phyloP scores from a whole-genome alignment of 2,797 vertebrate species.

The Lutra lutra region DNA sequence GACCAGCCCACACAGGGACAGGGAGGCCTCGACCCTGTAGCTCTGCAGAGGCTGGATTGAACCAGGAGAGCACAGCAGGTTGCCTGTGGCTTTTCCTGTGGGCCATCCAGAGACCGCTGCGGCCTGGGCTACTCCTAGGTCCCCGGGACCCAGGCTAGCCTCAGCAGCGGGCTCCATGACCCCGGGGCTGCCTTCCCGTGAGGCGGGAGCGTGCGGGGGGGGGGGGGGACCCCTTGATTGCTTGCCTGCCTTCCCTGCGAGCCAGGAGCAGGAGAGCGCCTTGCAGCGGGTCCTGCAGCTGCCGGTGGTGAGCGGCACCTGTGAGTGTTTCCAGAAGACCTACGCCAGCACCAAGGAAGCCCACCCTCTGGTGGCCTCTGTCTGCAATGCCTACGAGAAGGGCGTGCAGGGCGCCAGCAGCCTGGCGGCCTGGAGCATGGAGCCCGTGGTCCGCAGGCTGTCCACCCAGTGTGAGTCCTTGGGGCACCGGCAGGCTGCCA shows the following conservation, averaged over 20 bases:
- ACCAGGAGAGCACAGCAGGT: background rate
- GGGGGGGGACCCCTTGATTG: rapidly evolving
- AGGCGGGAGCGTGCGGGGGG: rapidly evolving
- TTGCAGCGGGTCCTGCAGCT: conserved; percentile 87
- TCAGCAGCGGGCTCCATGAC: rapidly evolving
- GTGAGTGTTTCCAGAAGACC: conserved; percentile 85
- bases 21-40: background rate
- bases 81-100: background rate
- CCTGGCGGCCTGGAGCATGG: conserved; percentile 86
- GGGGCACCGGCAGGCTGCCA: rapidly evolving
- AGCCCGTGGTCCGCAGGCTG: conserved; percentile 87
- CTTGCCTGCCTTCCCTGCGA: rapidly evolving
- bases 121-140: background rate
- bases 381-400: conserved; percentile 87
- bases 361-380: conserved; percentile 86
- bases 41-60: background rate
- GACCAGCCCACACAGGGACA: background rate
- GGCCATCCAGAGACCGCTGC: background rate
- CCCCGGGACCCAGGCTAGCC: background rate
- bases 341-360: conserved; percentile 88
- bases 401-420: conserved; percentile 85
- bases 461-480: conserved; percentile 88
- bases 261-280: conserved; percentile 82
- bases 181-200: background rate
- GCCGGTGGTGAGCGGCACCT: conserved; percentile 86